A percentile compares a stretch with the other conserved stretches of the same genome.
Conservation (phyloP, 1,140 invertebrate genomes). For the Amphibalanus amphitrite region DNA sequence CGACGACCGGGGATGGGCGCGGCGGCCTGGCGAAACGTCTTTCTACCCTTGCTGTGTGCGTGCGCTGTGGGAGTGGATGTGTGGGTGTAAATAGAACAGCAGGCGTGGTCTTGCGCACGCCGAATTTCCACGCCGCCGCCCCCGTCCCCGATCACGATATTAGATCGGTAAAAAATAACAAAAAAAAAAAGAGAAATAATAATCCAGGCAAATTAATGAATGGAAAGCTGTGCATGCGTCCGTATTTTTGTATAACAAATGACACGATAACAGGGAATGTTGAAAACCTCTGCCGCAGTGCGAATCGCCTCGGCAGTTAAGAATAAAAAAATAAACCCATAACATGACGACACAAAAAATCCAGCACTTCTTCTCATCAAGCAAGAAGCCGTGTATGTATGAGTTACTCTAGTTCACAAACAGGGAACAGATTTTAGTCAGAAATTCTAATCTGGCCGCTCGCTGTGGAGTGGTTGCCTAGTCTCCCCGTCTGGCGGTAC, state of each 20-base stretch:
- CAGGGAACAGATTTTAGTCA: not conserved
- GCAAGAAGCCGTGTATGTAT: not conserved
- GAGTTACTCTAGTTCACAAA: not conserved
- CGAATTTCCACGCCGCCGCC: not conserved
- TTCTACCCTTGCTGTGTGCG: not conserved
- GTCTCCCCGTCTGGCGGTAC: not conserved
- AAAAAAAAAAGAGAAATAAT: no score
- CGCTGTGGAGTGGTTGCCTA: not conserved
- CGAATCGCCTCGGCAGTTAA: not conserved
- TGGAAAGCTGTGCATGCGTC: not conserved
- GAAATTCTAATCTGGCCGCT: not conserved
- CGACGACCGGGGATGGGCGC: not conserved
- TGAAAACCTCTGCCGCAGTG: not conserved
- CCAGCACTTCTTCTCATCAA: not conserved
- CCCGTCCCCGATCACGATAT: no score
- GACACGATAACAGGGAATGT: not conserved
- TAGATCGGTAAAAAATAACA: no score
- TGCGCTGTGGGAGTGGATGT: no score
- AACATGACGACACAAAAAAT: not conserved
- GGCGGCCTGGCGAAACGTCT: not conserved
- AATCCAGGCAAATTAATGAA: no score
- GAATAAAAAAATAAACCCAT: not conserved
- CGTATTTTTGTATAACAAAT: not conserved
- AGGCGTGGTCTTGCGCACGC: no score
- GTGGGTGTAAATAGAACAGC: no score